These are phyloP conservation scores for Lissocephala sabroskyi DNA, from an alignment of 2,888 invertebrate species.

Conservation along the genomic window DNA sequence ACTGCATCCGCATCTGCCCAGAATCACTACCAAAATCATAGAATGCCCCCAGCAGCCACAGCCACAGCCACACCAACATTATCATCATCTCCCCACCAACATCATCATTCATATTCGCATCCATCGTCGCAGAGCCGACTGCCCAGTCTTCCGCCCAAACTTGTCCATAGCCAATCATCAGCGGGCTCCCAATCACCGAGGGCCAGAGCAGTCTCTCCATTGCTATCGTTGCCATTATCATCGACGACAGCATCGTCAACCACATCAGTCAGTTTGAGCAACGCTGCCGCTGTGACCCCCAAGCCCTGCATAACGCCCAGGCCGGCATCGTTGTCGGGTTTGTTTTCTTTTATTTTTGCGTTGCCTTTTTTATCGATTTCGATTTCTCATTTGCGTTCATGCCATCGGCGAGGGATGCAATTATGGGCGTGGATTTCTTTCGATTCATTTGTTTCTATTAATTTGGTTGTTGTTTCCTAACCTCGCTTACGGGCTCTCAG, in stretches of 20 bases:
- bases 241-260: constrained; percentile 11
- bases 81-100: constrained; percentile 9
- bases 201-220: not conserved
- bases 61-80: not conserved
- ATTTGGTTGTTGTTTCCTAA: constrained; percentile 1
- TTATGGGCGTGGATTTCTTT: too few relatives aligned
- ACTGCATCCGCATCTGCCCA: constrained; percentile 35
- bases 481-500: not conserved
- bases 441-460: too few relatives aligned
- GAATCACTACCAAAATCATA: constrained; percentile 11
- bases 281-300: constrained; percentile 34
- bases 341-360: constrained; percentile 50
- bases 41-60: constrained; percentile 8
- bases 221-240: constrained; percentile 9
- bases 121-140: too few relatives aligned
- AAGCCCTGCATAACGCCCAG: constrained; percentile 72
- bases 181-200: constrained; percentile 15
- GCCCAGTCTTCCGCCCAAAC: constrained; percentile 19
- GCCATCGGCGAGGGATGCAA: too few relatives aligned
- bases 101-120: too few relatives aligned
- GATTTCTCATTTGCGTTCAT: constrained; percentile 2
- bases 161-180: constrained; percentile 42
- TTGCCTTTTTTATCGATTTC: constrained; percentile 12
- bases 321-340: constrained; percentile 73
- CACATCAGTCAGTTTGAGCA: constrained; percentile 23